Base-by-base conservation (phyloP, 2,888 invertebrate species). In the Furcula furcula region DNA sequence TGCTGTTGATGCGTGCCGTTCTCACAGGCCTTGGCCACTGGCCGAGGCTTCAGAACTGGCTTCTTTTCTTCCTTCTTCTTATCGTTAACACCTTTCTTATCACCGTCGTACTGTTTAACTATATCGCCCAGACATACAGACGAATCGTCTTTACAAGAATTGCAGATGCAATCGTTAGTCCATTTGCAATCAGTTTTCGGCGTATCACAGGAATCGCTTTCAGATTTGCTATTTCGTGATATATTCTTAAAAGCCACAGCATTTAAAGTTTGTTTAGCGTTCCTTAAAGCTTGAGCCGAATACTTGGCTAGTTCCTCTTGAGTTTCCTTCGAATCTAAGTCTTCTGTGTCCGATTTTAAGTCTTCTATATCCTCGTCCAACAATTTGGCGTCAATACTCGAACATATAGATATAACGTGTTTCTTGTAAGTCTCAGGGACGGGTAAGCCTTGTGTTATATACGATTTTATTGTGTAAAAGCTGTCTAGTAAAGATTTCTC, bases 341-440 rank as follows among this genome's bases (percentile, higher is more conserved):
- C 61, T 0, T 67, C 63, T 1, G 58, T 60, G 0, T 62, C 58
- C 0, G 63, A 55, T 41, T 65, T 74, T 0, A 74, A 18, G 0
- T 76, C 75, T 11, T 76, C 74, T 0, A 82, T 49, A 1, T 82
- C 82, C 6, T 82, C 82, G 41, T 86, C 84, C 0, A 85, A 31
- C 0, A 81, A 25, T 37, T 79, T 82, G 0, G 83, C 74, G 41
- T 86, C 85, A 2, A 88, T 78, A 20, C 75, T 81, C 0, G 84
- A 77, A 18, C 84, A 84, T 37, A 88, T 83, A 0, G 83, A 77
- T 27, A 81, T 76, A 0, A 87, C 83, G 23, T 88, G 86, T 2
- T 85, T 79, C 22, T 81, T 84, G 11, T 82, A 86, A 0, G 73
- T 76, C 3, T 88, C 87, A 0, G 88, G 88, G 0, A 87, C 80